Base-by-base conservation (phyloP, 2,797 vertebrate genomes). In the Gypaetus barbatus region DNA sequence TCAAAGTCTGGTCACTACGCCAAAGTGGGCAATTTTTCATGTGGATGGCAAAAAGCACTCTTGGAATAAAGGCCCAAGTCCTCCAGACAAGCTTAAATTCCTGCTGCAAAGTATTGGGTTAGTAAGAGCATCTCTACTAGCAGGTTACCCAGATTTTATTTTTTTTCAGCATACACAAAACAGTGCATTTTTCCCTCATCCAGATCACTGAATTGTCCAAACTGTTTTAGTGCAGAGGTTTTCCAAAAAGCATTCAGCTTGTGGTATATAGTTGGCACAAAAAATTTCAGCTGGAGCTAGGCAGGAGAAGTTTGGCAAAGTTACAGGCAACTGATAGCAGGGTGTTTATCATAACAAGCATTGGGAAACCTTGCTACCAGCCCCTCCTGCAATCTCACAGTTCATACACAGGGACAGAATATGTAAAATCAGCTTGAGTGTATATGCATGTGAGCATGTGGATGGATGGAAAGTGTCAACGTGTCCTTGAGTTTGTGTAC, bases 261-360 rank as follows among this genome's bases (percentile, higher is more conserved):
- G 31, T 35, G 3, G 35, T 44, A 7, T 43, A 7, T 8, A 63
- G 13, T 35, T 92, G 87, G 87, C 96, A 93, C 35, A 77, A 91
- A 28, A 80, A 46, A 71, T 76, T 95, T 95, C 89, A 88, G 28
- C 89, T 95, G 91, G 79, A 95, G 52, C 83, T 89, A 89, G 74
- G 56, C 46, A 73, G 54, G 49, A 68, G 44, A 82, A 82, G 61
- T 88, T 87, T 97, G 93, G 94, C 90, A 87, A 95, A 93, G 87
- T 57, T 95, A 74, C 86, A 95, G 56, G 37, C 74, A 79, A 31
- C 10, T 63, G 77, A 74, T 89, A 93, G 85, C 83, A 82, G 80
- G 70, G 21, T 66, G 81, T 93, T 88, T 69, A 81, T 93, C 60
- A 74, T 33, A 88, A 76, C 73, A 94, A 91, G 39, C 18, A 0